These are phyloP conservation scores for Scortum barcoo DNA, from an alignment of 2,113 vertebrate species.

Conservation along the genomic window DNA sequence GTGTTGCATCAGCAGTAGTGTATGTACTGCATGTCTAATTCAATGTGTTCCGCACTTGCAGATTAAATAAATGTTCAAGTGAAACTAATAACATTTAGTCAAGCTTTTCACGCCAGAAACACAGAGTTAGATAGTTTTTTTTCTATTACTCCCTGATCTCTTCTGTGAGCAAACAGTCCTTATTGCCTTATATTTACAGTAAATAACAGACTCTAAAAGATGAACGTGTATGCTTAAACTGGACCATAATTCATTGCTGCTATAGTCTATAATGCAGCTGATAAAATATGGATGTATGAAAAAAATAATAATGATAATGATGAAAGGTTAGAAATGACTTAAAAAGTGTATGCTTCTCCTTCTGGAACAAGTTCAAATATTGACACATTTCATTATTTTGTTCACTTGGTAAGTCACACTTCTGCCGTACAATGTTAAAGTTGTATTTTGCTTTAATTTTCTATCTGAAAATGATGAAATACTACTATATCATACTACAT, in stretches of 20 bases:
- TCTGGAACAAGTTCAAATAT: too few species aligned
- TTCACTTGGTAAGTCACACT: not conserved
- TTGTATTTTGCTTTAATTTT: not conserved
- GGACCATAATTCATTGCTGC: not conserved
- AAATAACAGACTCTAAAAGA: not conserved
- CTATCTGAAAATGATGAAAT: not conserved
- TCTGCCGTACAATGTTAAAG: not conserved
- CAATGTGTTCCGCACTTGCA: not conserved
- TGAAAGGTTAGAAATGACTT: not conserved
- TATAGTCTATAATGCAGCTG: not conserved
- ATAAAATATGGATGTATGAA: not conserved
- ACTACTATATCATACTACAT: too few species aligned
- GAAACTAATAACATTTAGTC: not conserved
- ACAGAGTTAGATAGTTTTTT: not conserved
- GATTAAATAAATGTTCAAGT: constrained; percentile 12
- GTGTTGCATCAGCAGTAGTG: not conserved
- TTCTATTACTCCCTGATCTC: not conserved
- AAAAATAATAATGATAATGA: too few species aligned
- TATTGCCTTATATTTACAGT: not conserved
- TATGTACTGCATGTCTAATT: not conserved
- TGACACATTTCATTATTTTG: not conserved
- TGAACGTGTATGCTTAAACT: not conserved
- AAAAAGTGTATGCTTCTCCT: too few species aligned
- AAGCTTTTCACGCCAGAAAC: not conserved
- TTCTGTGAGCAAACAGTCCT: not conserved